Conservation (phyloP, 2,797 vertebrate species). For the Hylomyscus alleni region DNA sequence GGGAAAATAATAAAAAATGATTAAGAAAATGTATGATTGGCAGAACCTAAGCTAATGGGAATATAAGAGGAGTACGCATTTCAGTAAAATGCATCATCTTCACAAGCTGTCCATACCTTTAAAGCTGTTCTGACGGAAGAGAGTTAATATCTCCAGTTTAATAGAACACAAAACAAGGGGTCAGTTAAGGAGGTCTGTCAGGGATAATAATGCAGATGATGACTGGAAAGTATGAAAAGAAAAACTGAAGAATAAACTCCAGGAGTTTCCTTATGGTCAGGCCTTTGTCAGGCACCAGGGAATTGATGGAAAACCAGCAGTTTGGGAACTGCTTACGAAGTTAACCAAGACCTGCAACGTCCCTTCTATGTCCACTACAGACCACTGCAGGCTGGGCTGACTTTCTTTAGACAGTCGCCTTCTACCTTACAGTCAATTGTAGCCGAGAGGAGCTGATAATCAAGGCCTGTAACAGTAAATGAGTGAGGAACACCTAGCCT, state of each 20-base stretch:
- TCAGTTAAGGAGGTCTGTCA: neutral
- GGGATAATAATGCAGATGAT: slow-evolving; percentile 35
- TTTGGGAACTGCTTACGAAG: slow-evolving; percentile 44
- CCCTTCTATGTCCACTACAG: neutral
- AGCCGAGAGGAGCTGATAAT: neutral
- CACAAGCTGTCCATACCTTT: neutral
- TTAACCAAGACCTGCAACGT: neutral
- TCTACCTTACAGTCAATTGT: neutral
- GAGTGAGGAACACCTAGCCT: neutral
- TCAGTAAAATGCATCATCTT: slow-evolving; percentile 15
- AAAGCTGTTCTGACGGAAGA: neutral
- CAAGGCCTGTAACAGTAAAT: neutral
- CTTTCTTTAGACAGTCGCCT: slow-evolving; percentile 17
- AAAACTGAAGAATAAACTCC: slow-evolving; percentile 72
- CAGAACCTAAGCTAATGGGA: slow-evolving; percentile 5
- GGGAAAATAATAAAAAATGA: neutral
- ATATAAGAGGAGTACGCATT: neutral
- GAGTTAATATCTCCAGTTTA: neutral
- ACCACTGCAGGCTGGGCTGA: neutral
- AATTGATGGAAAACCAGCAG: slow-evolving; percentile 59
- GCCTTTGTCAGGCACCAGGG: neutral
- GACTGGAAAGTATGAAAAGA: slow-evolving; percentile 64
- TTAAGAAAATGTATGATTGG: slow-evolving; percentile 38
- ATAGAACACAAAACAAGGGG: slow-evolving; percentile 58
- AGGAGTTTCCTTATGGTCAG: slow-evolving; percentile 50